Evolutionary conservation across 2,888 invertebrate genomes (phyloP), one percentile per base, ranked within the genome.

Genomic region (Eilema griseolum): DNA sequence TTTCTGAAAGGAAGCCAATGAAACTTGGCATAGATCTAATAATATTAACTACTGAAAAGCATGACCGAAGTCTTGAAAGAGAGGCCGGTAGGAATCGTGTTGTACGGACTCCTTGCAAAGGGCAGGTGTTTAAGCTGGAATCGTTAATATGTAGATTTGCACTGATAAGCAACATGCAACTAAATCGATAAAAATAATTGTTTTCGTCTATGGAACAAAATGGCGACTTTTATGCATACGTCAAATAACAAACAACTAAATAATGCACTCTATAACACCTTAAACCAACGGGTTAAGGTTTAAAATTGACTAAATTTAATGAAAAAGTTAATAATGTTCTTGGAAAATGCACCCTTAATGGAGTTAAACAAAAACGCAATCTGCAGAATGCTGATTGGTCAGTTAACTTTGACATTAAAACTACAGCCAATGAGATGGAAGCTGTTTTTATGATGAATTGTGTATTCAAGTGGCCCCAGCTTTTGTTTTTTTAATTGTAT

Each of bases 121-220:
- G 33, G 33, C 33, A 37, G 11, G 33, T 37, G 33, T 37, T 33
- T 37, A 12, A 37, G 33, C 12, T 37, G 11, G 11, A 5, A 37
- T 12, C 33, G 33, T 1, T 12, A 37, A 37, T 12, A 33, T 12
- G 12, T 1, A 46, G 20, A 67, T 76, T 77, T 76, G 71, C 76
- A 73, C 72, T 76, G 81, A 84, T 83, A 81, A 76, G 66, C 37
- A 52, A 75, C 83, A 83, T 78, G 80, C 85, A 79, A 61, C 71
- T n/a, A 69, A 74, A 79, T 78, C 72, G 12, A 24, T 62, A 37
- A 62, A 7, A 62, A 62, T 37, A 61, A 24, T n/a, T 14, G 33
- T 14, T 33, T 61, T 33, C 11, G 20, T n/a, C 31, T 16, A n/a
- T 61, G 28, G 41, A 5, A 70, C 52, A 80, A 82, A 74, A 80